Conservation (phyloP, 2,888 invertebrate species). For the Rhagonycha fulva region DNA sequence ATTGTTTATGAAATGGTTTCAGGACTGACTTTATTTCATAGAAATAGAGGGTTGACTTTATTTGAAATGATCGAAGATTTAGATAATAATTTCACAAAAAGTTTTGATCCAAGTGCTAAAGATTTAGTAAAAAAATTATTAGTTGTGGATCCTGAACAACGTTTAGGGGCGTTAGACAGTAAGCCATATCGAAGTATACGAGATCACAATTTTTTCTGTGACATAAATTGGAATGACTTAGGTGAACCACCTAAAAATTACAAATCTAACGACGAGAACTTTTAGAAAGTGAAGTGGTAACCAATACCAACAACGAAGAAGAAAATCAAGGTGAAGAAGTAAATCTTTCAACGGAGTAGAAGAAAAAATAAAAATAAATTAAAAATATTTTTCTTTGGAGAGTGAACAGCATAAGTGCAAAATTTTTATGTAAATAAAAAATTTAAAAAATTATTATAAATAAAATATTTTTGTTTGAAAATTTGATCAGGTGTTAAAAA, state of each 20-base stretch:
- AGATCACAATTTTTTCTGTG: slow-evolving; percentile 83
- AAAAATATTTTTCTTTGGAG: too few relatives aligned
- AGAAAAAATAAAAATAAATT: too few relatives aligned
- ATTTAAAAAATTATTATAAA: too few relatives aligned
- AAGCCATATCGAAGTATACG: slow-evolving; percentile 81
- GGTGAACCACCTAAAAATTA: slow-evolving; percentile 74
- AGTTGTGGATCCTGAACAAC: slow-evolving; percentile 76
- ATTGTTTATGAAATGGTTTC: slow-evolving; percentile 96
- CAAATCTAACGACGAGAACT: too few relatives aligned
- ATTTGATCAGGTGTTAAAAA: too few relatives aligned
- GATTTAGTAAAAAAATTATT: slow-evolving; percentile 86
- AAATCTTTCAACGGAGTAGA: too few relatives aligned
- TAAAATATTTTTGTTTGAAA: too few relatives aligned
- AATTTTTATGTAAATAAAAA: too few relatives aligned
- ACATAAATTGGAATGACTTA: slow-evolving; percentile 81
- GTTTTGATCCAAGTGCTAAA: slow-evolving; percentile 83
- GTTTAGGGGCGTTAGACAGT: slow-evolving; percentile 82
- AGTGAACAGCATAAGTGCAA: too few relatives aligned
- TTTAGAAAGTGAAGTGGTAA: too few relatives aligned
- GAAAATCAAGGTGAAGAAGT: too few relatives aligned
- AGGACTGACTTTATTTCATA: slow-evolving; percentile 89
- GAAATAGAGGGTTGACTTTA: slow-evolving; percentile 91
- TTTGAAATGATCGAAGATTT: slow-evolving; percentile 93
- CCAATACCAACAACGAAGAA: too few relatives aligned
- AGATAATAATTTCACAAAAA: slow-evolving; percentile 90